These are phyloP conservation scores for Deroplatys truncata DNA, from an alignment of 2,888 invertebrate genomes.

Conservation along the genomic window DNA sequence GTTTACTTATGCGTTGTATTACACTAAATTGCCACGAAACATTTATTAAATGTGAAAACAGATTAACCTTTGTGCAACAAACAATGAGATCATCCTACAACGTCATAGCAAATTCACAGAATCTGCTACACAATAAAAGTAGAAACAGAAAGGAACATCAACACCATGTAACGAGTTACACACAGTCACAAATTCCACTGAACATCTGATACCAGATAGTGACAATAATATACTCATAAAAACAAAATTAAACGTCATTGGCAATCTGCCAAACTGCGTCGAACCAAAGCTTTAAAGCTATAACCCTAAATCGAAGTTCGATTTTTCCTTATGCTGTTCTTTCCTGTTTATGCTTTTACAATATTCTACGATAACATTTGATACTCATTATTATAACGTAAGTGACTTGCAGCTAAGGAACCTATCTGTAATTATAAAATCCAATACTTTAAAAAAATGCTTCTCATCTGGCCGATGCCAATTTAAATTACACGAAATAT, in stretches of 20 bases:
- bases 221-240: no score
- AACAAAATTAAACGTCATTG: not conserved
- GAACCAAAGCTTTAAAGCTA: not conserved
- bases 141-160: not conserved
- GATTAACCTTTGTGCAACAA: not conserved
- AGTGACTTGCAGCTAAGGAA: not conserved
- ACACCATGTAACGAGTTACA: not conserved
- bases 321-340: not conserved
- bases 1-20: no score
- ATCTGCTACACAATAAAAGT: not conserved
- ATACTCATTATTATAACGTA: no score
- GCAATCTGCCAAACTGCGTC: not conserved
- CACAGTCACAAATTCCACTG: no score
- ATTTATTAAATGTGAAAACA: not conserved
- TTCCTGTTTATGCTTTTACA: no score
- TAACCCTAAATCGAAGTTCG: not conserved
- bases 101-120: not conserved
- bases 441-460: not conserved
- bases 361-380: no score
- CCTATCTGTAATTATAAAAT: not conserved
- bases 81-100: not conserved
- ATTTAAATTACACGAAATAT: not conserved
- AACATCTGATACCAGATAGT: no score
- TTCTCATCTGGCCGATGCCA: not conserved
- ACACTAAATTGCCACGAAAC: no score